phyloP scores from a whole-genome alignment of 1,140 invertebrate species.

The Helicoverpa armigera region DNA sequence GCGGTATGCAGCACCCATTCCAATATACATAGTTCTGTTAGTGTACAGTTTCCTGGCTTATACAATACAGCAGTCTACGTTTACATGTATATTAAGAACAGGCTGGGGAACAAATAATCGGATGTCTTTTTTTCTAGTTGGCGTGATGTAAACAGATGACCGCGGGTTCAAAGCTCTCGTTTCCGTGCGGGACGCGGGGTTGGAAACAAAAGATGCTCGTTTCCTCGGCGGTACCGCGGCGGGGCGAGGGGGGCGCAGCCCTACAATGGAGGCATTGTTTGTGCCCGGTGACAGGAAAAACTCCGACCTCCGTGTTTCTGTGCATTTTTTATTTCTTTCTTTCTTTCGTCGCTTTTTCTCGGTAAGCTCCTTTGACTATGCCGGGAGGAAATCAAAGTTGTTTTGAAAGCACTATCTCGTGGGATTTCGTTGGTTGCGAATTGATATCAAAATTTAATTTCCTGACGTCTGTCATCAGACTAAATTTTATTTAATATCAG shows the following conservation, averaged over 20 bases:
- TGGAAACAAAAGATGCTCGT: constrained; percentile 85
- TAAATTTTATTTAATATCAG: constrained; percentile 26
- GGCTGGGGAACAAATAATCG: constrained; percentile 59
- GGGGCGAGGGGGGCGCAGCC: constrained; percentile 53
- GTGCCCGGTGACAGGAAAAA: constrained; percentile 86
- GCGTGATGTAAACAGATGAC: constrained; percentile 84
- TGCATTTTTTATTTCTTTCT: constrained; percentile 84
- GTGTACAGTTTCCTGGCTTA: neutral
- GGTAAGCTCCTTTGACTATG: constrained; percentile 79
- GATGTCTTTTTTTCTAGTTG: constrained; percentile 71
- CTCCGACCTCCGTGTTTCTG: constrained; percentile 86
- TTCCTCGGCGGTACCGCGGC: constrained; percentile 74
- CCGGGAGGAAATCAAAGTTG: constrained; percentile 77
- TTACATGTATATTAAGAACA: neutral
- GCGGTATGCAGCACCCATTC: neutral
- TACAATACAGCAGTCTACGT: neutral
- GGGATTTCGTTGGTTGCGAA: constrained; percentile 53
- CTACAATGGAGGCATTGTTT: constrained; percentile 85
- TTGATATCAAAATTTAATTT: constrained; percentile 47
- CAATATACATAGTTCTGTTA: neutral
- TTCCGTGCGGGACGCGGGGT: constrained; percentile 69
- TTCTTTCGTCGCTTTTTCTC: constrained; percentile 73
- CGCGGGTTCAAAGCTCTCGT: constrained; percentile 80
- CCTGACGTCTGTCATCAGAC: constrained; percentile 23
- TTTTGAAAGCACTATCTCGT: constrained; percentile 66